Evolutionary conservation across 2,888 invertebrate genomes (phyloP), one percentile per base, ranked within the genome.

Genomic region (Abrostola triplasia): DNA sequence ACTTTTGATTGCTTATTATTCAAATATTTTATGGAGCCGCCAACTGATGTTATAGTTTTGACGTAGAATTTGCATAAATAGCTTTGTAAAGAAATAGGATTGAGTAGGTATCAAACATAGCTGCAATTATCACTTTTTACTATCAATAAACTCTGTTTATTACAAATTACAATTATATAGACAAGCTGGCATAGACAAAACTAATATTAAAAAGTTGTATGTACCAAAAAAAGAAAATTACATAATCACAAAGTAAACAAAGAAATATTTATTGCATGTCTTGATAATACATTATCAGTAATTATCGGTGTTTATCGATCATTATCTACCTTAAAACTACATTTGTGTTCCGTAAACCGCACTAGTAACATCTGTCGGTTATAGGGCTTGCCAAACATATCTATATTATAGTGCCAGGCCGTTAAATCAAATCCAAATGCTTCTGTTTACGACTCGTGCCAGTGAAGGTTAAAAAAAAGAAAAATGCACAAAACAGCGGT

Each of bases 401-500:
- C n/a, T n/a, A 41, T 40, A 13, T 52, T 66, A 2, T 0, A n/a
- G 36, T 50, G 7, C 9, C 47, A 0, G 0, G 24, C 2, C 1
- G 12, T 37, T 36, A 11, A 50, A 51, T 5, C 8, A 49, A 36
- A 10, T 35, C 13, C 6, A 4, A 6, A 38, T 41, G n/a, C 6
- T 10, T 47, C 36, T 52, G 35, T 56, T 53, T 47, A 44, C 35
- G 36, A 36, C 37, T 49, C 38, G 56, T 64, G 55, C 41, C 40
- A 6, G 36, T 41, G 40, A 61, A 77, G 59, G 51, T 61, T 57
- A 40, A 64, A 64, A 49, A 64, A 58, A 60, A 48, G 51, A 59
- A 40, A 1, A 40, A 77, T 64, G 77, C 64, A 54, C 59, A 49
- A 64, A 53, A 79, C 36, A 49, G 13, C 59, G 64, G 79, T 73